Conservation (phyloP, 1,140 invertebrate species). For the Archivesica marissinica region DNA sequence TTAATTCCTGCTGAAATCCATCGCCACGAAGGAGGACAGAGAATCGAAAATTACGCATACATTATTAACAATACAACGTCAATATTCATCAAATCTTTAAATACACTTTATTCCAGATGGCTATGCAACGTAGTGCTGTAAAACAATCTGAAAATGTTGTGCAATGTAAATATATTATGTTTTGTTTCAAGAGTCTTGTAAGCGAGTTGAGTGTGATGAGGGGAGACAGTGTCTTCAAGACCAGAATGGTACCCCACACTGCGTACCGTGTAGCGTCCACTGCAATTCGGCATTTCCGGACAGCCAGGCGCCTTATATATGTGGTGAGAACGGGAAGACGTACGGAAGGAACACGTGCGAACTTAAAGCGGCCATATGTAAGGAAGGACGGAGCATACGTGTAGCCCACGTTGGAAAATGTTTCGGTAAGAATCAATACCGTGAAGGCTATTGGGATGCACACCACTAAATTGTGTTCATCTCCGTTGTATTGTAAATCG, state of each 20-base stretch:
- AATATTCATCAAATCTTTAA: too few species aligned
- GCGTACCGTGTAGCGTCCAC: constrained; percentile 14
- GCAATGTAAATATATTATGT: background rate
- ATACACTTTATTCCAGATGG: too few species aligned
- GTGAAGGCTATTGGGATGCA: background rate
- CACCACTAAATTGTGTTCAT: background rate
- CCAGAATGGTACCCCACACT: constrained; percentile 56
- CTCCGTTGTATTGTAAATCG: background rate
- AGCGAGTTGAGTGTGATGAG: constrained; percentile 19
- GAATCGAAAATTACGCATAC: too few species aligned
- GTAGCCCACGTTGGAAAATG: constrained; percentile 37
- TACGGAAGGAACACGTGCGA: constrained; percentile 50
- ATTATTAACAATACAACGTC: too few species aligned
- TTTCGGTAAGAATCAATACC: background rate
- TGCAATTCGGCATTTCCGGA: background rate
- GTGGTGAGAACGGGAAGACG: constrained; percentile 47
- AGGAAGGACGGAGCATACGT: constrained; percentile 39
- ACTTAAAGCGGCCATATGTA: constrained; percentile 52
- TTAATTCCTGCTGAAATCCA: too few species aligned
- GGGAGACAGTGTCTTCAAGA: constrained; percentile 53
- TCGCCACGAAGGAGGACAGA: too few species aligned
- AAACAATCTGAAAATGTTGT: background rate
- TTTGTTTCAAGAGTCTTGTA: constrained; percentile 44
- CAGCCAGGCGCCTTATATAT: constrained; percentile 12
- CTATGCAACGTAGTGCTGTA: background rate